phyloP scores from a whole-genome alignment of 2,113 vertebrate species.

The Ardeotis arabs region DNA sequence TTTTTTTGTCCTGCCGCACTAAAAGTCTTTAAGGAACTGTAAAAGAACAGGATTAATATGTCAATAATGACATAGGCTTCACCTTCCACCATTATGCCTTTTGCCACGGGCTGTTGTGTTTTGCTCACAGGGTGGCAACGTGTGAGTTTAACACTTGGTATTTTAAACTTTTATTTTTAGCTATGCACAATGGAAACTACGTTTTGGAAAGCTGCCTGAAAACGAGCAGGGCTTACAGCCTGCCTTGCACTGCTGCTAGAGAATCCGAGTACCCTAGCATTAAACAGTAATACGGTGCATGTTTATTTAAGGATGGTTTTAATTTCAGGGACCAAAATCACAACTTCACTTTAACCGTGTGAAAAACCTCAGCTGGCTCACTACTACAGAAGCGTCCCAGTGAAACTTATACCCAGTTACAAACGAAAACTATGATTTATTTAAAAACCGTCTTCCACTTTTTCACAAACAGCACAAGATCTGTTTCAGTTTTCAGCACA shows the following conservation, averaged over 20 bases:
- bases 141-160: background rate
- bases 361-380: background rate
- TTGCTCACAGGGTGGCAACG: background rate
- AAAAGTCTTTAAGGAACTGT: too few relatives aligned
- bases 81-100: fast-evolving
- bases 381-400: background rate
- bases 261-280: background rate
- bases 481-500: background rate
- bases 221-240: background rate
- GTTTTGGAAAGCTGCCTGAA: background rate
- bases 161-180: background rate
- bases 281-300: background rate
- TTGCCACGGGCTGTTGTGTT: fast-evolving
- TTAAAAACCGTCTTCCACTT: background rate
- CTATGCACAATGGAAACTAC: fast-evolving
- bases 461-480: background rate
- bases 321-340: background rate
- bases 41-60: fast-evolving
- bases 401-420: background rate
- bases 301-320: background rate
- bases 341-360: background rate
- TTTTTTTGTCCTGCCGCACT: background rate
- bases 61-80: fast-evolving
- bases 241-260: background rate
- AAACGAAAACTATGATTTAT: constrained; percentile 21